Evolutionary conservation across 1,140 invertebrate genomes (phyloP).

Genomic region (Drosophila erecta): DNA sequence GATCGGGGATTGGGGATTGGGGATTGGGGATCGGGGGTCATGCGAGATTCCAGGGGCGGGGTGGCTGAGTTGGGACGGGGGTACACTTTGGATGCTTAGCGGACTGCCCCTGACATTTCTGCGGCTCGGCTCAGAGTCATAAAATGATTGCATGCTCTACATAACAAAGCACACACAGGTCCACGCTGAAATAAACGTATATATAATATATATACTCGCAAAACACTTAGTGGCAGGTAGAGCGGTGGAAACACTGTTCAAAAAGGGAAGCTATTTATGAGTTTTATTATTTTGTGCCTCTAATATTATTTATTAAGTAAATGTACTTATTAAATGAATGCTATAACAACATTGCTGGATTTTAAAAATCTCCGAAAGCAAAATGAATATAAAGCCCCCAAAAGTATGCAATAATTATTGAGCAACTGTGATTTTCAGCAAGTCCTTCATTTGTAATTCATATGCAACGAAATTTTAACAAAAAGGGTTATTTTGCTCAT

Average conservation of each 20-base stretch:
- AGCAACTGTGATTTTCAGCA: neutral
- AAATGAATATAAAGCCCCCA: neutral
- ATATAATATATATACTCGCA: constrained; percentile 48
- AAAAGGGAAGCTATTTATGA: neutral
- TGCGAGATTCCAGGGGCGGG: neutral
- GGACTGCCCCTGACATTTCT: constrained; percentile 76
- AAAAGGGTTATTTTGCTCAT: too few relatives aligned
- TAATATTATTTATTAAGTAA: neutral
- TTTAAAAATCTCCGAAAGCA: too few relatives aligned
- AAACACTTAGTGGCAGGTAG: constrained; percentile 80
- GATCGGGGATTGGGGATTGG: neutral
- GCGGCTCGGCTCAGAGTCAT: constrained; percentile 66
- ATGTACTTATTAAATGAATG: neutral
- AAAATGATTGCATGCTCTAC: constrained; percentile 80
- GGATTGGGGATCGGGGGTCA: neutral
- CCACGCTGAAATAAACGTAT: constrained; percentile 22
- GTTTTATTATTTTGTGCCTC: too few relatives aligned
- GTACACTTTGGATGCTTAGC: constrained; percentile 47
- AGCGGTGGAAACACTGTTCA: constrained; percentile 42
- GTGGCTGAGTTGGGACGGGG: constrained; percentile 5
- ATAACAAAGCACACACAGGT: constrained; percentile 55
- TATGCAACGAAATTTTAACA: too few relatives aligned
- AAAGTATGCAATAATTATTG: neutral
- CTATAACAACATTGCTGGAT: too few relatives aligned
- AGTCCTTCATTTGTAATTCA: too few relatives aligned